Conservation (phyloP, 2,888 invertebrate genomes). For the Uloborus plumipes region DNA sequence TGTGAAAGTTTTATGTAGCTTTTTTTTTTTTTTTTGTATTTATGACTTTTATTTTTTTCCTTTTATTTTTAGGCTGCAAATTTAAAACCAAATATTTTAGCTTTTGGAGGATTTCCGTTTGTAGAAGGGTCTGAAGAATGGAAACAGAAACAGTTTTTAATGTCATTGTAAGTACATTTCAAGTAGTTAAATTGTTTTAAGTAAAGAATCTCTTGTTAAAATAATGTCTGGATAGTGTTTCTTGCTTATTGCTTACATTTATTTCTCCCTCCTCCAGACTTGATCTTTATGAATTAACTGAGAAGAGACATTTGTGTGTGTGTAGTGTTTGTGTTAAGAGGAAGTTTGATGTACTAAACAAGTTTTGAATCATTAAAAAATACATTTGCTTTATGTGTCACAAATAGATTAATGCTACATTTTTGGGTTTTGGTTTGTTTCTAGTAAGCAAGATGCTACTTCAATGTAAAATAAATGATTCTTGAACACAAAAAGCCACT, state of each 20-base stretch:
- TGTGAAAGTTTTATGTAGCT: background rate
- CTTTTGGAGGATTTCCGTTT: slow-evolving; percentile 57
- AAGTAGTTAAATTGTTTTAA: background rate
- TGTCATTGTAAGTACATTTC: slow-evolving; percentile 48
- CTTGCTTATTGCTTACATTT: background rate
- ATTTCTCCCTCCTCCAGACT: background rate
- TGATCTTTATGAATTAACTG: background rate
- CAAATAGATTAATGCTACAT: no score
- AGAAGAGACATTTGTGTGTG: no score
- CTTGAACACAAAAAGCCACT: no score
- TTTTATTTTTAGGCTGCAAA: slow-evolving; percentile 40
- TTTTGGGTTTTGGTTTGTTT: no score
- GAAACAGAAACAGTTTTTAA: slow-evolving; percentile 51
- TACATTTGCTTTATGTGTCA: no score
- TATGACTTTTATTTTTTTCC: background rate
- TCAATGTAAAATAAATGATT: no score
- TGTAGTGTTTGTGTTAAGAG: no score
- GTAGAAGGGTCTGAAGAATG: slow-evolving; percentile 49
- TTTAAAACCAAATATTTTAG: slow-evolving; percentile 47
- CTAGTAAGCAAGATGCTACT: no score
- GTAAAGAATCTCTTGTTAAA: background rate
- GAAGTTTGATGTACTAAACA: no score
- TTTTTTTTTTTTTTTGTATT: background rate
- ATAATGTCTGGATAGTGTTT: background rate
- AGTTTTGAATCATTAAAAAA: no score